A percentile compares a stretch with the other conserved stretches of the same genome.
These are phyloP conservation scores for Rhadina sibilatrix DNA, from an alignment of 2,113 vertebrate genomes.

Conservation along the genomic window DNA sequence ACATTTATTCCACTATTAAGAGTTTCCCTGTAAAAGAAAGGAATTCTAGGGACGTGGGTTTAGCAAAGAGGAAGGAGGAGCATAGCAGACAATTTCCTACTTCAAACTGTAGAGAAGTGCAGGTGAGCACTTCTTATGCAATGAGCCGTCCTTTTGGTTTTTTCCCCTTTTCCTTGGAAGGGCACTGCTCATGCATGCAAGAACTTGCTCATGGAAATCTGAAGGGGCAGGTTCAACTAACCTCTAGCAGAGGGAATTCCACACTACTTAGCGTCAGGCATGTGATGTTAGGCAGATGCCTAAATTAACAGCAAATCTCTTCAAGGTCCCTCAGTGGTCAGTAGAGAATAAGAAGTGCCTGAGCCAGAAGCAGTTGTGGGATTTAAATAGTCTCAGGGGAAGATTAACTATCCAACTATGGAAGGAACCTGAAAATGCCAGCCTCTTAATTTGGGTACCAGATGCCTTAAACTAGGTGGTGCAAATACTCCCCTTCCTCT, in stretches of 20 bases:
- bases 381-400: not conserved
- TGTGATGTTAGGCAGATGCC: not conserved
- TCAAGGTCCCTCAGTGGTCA: not conserved
- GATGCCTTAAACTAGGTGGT: not conserved
- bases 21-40: not conserved
- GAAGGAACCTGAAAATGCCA: not conserved
- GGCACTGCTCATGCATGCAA: not conserved
- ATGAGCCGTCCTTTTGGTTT: not conserved
- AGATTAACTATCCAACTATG: not conserved
- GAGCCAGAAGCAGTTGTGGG: not conserved
- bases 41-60: not conserved
- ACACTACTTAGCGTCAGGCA: not conserved
- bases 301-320: not conserved
- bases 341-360: not conserved
- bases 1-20: not conserved
- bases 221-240: not conserved
- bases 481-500: not conserved
- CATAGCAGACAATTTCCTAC: not conserved
- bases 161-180: not conserved
- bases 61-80: not conserved
- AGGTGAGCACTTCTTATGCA: not conserved
- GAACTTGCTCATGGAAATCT: not conserved
- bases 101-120: not conserved
- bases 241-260: not conserved
- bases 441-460: not conserved